Conservation (phyloP, 2,797 vertebrate species). For the Pterois miles region DNA sequence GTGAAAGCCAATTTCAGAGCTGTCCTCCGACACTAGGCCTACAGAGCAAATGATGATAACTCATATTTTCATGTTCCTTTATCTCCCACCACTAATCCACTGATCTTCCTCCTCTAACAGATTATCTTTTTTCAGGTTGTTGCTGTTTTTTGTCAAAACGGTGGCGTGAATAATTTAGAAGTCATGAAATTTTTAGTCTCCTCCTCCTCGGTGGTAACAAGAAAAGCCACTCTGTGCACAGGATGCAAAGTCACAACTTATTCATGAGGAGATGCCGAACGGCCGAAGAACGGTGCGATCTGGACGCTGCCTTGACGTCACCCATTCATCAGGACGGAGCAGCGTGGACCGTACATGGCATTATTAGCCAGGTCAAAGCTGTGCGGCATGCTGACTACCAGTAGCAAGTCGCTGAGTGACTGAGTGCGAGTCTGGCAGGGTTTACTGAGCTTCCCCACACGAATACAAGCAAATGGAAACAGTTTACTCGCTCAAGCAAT, state of each 20-base stretch:
- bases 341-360: not conserved
- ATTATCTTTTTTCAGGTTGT: conserved; percentile 52
- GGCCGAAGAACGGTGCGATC: conserved; percentile 13
- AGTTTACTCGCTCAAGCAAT: conserved; percentile 15
- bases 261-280: conserved; percentile 66
- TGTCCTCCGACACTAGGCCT: conserved; percentile 22
- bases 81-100: conserved; percentile 42
- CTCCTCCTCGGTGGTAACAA: conserved; percentile 71
- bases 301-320: conserved; percentile 14
- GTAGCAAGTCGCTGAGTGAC: conserved; percentile 19
- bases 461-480: conserved; percentile 28
- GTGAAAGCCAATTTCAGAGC: conserved; percentile 44
- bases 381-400: not conserved
- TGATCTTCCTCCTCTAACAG: conserved; percentile 38
- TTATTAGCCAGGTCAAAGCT: conserved; percentile 39
- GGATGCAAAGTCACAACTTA: conserved; percentile 75
- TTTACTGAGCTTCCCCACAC: conserved; percentile 13
- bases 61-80: conserved; percentile 49
- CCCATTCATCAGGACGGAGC: conserved; percentile 26
- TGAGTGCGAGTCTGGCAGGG: conserved; percentile 20
- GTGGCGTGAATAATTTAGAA: conserved; percentile 74
- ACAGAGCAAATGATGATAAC: conserved; percentile 47
- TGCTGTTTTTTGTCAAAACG: conserved; percentile 57
- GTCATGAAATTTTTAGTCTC: conserved; percentile 72
- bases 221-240: conserved; percentile 80